Conservation (phyloP, 2,888 invertebrate species). For the Melinopterus prodromus region DNA sequence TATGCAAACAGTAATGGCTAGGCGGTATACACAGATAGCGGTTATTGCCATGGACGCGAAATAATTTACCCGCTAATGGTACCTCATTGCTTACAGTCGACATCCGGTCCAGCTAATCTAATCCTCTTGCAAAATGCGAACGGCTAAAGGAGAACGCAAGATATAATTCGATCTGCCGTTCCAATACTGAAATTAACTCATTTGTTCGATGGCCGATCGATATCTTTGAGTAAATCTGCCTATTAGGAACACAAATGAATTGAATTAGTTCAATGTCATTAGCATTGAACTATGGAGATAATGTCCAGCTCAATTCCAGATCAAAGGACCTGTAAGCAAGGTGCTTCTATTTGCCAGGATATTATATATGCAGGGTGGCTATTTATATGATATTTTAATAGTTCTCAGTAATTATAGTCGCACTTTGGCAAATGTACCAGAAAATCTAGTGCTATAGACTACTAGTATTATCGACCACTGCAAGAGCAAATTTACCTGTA, state of each 20-base stretch:
- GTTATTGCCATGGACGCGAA: background rate
- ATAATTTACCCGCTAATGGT: background rate
- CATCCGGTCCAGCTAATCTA: constrained; percentile 4
- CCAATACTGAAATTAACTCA: background rate
- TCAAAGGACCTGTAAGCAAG: too few species aligned
- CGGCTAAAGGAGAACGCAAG: background rate
- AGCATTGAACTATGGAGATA: too few species aligned
- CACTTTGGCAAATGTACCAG: too few species aligned
- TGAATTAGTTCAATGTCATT: too few species aligned
- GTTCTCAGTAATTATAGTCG: too few species aligned
- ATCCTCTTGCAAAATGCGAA: background rate
- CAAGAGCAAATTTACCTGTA: too few species aligned
- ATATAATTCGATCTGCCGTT: background rate
- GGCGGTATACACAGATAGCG: background rate
- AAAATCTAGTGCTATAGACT: too few species aligned
- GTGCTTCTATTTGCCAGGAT: too few species aligned
- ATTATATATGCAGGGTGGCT: too few species aligned
- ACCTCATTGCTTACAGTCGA: background rate
- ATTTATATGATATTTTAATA: too few species aligned
- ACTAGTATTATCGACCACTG: too few species aligned
- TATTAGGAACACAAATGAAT: background rate
- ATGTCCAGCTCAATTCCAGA: too few species aligned
- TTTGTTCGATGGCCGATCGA: background rate
- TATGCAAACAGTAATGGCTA: background rate
- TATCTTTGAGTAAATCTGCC: background rate